phyloP scores from a whole-genome alignment of 2,797 vertebrate genomes.

The Cheracebus regulus region DNA sequence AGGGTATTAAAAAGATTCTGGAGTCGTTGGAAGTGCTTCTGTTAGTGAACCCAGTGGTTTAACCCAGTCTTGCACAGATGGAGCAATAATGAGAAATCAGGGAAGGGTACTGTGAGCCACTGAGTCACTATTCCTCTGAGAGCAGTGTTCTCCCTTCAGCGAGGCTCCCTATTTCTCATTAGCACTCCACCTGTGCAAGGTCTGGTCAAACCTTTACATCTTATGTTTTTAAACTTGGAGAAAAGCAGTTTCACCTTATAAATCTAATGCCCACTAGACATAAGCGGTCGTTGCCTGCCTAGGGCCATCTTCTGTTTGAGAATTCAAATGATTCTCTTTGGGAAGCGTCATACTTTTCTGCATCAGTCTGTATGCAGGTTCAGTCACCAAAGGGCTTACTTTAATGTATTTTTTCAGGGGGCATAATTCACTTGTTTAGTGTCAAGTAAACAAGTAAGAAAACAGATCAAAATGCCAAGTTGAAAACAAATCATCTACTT shows the following conservation, averaged over 20 bases:
- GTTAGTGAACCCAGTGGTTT: neutral
- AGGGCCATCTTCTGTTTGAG: neutral
- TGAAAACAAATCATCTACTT: slow-evolving; percentile 31
- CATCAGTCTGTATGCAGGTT: neutral
- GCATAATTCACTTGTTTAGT: neutral
- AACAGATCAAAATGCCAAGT: neutral
- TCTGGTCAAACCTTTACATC: neutral
- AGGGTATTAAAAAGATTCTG: neutral
- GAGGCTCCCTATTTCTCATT: neutral
- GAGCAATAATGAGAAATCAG: neutral
- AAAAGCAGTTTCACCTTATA: neutral
- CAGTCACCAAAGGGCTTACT: neutral
- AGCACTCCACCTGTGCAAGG: neutral
- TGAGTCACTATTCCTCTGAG: neutral
- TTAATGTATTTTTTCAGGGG: neutral
- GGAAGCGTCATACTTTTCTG: neutral
- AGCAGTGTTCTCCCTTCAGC: too few relatives aligned
- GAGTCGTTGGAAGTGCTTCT: neutral
- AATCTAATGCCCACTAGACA: neutral
- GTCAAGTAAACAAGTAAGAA: neutral
- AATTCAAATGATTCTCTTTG: neutral
- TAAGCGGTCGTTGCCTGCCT: neutral
- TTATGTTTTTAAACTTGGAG: neutral
- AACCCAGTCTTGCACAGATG: neutral
- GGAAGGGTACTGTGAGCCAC: too few relatives aligned